A percentile compares a stretch with the other conserved stretches of the same genome.
These are phyloP conservation scores for Vespertilio murinus DNA, from an alignment of 2,797 vertebrate genomes.

Conservation along the genomic window DNA sequence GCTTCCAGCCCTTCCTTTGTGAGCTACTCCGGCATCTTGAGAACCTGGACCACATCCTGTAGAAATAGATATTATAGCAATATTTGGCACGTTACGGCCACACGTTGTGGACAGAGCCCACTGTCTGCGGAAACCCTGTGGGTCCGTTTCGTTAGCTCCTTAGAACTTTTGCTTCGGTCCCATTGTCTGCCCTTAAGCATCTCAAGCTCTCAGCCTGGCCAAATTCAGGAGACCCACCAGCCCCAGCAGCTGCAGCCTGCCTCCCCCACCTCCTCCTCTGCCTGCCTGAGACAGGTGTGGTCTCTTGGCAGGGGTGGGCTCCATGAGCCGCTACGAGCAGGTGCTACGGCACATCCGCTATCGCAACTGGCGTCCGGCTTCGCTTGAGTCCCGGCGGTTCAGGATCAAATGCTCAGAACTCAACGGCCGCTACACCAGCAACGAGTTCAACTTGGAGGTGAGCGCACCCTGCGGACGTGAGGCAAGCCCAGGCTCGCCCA, in stretches of 20 bases:
- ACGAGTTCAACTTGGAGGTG: slow-evolving; percentile 95
- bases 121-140: neutral
- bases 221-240: neutral
- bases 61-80: neutral
- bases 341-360: slow-evolving; percentile 92
- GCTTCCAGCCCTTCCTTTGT: neutral
- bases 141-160: neutral
- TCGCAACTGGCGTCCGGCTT: slow-evolving; percentile 86
- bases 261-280: neutral
- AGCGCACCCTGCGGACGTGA: slow-evolving; percentile 70
- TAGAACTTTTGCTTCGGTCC: neutral
- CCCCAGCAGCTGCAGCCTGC: neutral
- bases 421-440: slow-evolving; percentile 95
- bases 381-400: slow-evolving; percentile 88
- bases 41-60: neutral
- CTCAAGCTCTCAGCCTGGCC: neutral
- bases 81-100: neutral
- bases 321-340: slow-evolving; percentile 94
- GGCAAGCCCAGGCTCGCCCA: neutral
- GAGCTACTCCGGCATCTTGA: neutral
- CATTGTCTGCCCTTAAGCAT: neutral
- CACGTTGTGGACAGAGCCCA: neutral
- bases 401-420: slow-evolving; percentile 95
- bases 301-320: slow-evolving; percentile 90
- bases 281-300: neutral